These are phyloP conservation scores for Scaptomyza parva DNA, from an alignment of 2,888 invertebrate species.

Conservation along the genomic window DNA sequence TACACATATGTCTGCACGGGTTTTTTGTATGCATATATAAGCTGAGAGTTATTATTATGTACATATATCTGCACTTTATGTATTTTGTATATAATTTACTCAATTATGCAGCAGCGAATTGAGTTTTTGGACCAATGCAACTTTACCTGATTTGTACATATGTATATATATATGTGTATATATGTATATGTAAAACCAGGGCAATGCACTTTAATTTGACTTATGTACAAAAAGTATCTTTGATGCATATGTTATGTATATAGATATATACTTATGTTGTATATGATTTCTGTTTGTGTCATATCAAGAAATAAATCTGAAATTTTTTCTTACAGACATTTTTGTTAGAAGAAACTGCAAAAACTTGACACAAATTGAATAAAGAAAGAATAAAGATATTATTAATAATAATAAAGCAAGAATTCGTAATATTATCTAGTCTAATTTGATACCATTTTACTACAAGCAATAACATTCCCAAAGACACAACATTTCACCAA, in stretches of 20 bases:
- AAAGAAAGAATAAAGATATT: too few relatives aligned
- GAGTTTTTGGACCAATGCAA: conserved; percentile 25
- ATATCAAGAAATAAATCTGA: too few relatives aligned
- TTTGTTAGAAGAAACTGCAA: too few relatives aligned
- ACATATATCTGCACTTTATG: conserved; percentile 15
- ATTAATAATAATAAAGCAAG: too few relatives aligned
- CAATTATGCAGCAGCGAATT: conserved; percentile 31
- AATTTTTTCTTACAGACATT: too few relatives aligned
- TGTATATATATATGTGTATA: neutral
- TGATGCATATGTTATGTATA: neutral
- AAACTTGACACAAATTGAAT: too few relatives aligned
- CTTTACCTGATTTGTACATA: too few relatives aligned
- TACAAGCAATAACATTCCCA: too few relatives aligned
- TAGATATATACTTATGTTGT: conserved; percentile 1
- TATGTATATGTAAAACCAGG: conserved; percentile 37
- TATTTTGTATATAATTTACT: conserved; percentile 37
- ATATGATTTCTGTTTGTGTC: neutral
- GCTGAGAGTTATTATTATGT: conserved; percentile 45
- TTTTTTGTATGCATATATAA: conserved; percentile 42
- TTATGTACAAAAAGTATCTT: conserved; percentile 12
- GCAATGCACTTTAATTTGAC: conserved; percentile 39
- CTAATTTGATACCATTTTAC: too few relatives aligned
- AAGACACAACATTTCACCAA: neutral
- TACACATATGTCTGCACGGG: conserved; percentile 22
- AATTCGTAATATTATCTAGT: too few relatives aligned